phyloP scores from a whole-genome alignment of 1,140 invertebrate genomes.

The Euwallacea similis region DNA sequence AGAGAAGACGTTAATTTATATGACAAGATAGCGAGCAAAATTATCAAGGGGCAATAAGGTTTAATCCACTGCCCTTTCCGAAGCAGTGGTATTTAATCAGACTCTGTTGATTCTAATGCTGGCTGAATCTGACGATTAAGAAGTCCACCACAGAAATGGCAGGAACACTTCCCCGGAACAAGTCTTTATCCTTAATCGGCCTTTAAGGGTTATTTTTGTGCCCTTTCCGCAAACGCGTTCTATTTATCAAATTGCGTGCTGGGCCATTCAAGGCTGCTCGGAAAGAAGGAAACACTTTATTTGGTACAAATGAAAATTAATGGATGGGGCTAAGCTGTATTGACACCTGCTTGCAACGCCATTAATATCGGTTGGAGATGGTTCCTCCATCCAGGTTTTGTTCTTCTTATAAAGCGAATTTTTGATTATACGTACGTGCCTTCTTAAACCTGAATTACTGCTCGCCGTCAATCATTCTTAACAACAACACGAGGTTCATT shows the following conservation, averaged over 20 bases:
- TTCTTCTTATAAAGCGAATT: too few species aligned
- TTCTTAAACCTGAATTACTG: too few species aligned
- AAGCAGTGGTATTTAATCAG: too few species aligned
- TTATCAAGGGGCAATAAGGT: too few species aligned
- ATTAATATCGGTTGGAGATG: slow-evolving; percentile 19
- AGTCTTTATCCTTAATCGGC: slow-evolving; percentile 7
- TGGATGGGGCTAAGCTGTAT: slow-evolving; percentile 21
- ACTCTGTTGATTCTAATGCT: neutral
- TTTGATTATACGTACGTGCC: too few species aligned
- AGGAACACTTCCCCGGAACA: slow-evolving; percentile 9
- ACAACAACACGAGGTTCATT: too few species aligned
- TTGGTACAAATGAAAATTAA: slow-evolving; percentile 28
- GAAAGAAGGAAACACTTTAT: slow-evolving; percentile 25
- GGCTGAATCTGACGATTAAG: neutral
- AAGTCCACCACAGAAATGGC: neutral
- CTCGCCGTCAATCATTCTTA: too few species aligned
- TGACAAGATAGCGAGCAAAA: too few species aligned
- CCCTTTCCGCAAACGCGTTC: neutral
- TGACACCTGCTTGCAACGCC: slow-evolving; percentile 27
- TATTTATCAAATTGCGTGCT: slow-evolving; percentile 29
- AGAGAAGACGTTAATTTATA: too few species aligned
- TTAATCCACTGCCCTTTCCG: too few species aligned
- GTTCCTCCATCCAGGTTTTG: neutral
- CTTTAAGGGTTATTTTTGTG: slow-evolving; percentile 24
- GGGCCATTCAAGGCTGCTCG: slow-evolving; percentile 1